Conservation (phyloP, 2,113 vertebrate species). For the Tetraodon nigroviridis region DNA sequence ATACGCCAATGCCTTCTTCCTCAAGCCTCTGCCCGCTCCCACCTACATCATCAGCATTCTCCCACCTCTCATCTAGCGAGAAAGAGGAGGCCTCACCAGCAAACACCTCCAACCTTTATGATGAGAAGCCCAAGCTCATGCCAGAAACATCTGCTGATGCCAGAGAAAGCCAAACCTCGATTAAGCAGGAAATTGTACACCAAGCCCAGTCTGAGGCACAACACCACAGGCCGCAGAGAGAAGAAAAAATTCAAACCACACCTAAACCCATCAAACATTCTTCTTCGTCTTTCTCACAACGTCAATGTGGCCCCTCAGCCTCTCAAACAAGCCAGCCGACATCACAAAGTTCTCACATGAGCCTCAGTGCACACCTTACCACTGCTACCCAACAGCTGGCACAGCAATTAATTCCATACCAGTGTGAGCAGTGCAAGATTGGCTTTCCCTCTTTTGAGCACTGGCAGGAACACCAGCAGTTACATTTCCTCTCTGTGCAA, state of each 20-base stretch:
- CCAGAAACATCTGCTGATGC: conserved; percentile 81
- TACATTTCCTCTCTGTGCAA: conserved; percentile 96
- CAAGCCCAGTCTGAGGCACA: conserved; percentile 71
- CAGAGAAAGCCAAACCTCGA: conserved; percentile 85
- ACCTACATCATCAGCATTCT: conserved; percentile 78
- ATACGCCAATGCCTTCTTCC: conserved; percentile 92
- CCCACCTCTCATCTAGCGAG: conserved; percentile 81
- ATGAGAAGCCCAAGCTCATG: conserved; percentile 93
- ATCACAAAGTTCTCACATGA: conserved; percentile 86
- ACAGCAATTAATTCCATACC: conserved; percentile 94
- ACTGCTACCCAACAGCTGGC: conserved; percentile 87
- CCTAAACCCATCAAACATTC: conserved; percentile 82
- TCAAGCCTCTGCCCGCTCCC: conserved; percentile 85
- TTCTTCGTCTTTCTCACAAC: conserved; percentile 83
- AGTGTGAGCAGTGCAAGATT: conserved; percentile 98
- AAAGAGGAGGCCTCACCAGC: conserved; percentile 83
- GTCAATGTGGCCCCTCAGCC: conserved; percentile 79
- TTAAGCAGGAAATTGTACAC: conserved; percentile 88
- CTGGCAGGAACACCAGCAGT: conserved; percentile 99
- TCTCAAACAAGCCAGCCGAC: conserved; percentile 86
- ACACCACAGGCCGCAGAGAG: conserved; percentile 78
- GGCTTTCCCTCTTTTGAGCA: conserved; percentile 97
- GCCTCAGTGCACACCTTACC: conserved; percentile 85
- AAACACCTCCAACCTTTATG: conserved; percentile 77
- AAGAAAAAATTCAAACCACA: conserved; percentile 77